Evolutionary conservation across 2,797 vertebrate species (phyloP).

Genomic region (Propithecus perrieri): DNA sequence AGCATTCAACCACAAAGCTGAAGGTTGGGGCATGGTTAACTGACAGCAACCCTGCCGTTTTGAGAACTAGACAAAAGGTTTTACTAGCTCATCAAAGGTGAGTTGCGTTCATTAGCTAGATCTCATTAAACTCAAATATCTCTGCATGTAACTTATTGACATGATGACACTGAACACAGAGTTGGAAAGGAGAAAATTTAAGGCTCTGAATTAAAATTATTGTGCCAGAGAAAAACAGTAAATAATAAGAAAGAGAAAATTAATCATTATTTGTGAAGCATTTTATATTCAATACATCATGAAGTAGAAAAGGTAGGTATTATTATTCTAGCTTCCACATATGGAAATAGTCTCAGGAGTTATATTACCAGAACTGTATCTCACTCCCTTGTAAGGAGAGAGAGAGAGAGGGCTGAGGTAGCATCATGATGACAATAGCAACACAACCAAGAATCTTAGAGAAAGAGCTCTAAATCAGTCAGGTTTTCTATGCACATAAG

Average conservation of each 20-base stretch:
- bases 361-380: neutral
- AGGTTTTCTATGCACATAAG: neutral
- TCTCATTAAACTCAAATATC: neutral
- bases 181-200: neutral
- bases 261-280: slow-evolving; percentile 5
- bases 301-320: neutral
- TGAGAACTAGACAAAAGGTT: neutral
- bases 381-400: neutral
- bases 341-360: neutral
- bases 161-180: too few species aligned
- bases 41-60: neutral
- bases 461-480: neutral
- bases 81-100: neutral
- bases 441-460: neutral
- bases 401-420: neutral
- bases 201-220: neutral
- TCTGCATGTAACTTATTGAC: neutral
- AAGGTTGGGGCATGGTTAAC: neutral
- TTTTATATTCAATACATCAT: neutral
- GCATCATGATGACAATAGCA: neutral
- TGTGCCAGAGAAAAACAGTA: neutral
- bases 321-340: neutral
- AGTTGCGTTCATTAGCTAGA: slow-evolving; percentile 5
- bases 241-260: neutral
- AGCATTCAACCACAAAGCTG: neutral